These are phyloP conservation scores for Drosophila pegasa DNA, from an alignment of 2,888 invertebrate species.

Conservation along the genomic window DNA sequence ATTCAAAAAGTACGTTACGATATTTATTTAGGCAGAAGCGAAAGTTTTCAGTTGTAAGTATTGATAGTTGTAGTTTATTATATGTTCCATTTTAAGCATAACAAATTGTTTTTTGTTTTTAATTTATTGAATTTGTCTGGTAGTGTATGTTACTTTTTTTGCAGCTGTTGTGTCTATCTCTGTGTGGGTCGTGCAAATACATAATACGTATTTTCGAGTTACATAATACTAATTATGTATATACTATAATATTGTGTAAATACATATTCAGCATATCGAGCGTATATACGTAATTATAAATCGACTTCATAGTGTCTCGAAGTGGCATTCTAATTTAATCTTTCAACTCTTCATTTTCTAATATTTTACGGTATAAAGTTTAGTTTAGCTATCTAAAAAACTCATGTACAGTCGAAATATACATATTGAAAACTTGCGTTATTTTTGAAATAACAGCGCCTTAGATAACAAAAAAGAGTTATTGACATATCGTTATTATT, in stretches of 20 bases:
- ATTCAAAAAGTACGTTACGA: not conserved
- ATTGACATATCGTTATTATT: slow-evolving; percentile 38
- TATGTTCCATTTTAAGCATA: slow-evolving; percentile 61
- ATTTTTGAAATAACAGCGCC: slow-evolving; percentile 69
- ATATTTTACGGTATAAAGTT: slow-evolving; percentile 77
- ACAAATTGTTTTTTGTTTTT: slow-evolving; percentile 42
- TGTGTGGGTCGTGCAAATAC: slow-evolving; percentile 67
- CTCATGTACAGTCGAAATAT: slow-evolving; percentile 74
- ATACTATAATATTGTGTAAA: slow-evolving; percentile 49
- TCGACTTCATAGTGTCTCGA: slow-evolving; percentile 44
- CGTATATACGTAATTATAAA: slow-evolving; percentile 59
- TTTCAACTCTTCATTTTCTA: slow-evolving; percentile 59
- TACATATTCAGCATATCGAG: slow-evolving; percentile 77
- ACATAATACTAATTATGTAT: slow-evolving; percentile 35
- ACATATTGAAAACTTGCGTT: slow-evolving; percentile 62
- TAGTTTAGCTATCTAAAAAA: slow-evolving; percentile 77
- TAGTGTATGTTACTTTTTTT: slow-evolving; percentile 57
- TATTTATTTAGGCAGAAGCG: too few relatives aligned
- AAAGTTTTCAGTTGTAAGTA: slow-evolving; percentile 27
- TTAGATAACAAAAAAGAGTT: slow-evolving; percentile 39
- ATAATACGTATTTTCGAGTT: slow-evolving; percentile 57
- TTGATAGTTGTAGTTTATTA: slow-evolving; percentile 64
- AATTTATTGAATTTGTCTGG: slow-evolving; percentile 65
- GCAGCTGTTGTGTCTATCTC: slow-evolving; percentile 51
- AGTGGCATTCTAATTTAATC: slow-evolving; percentile 39